phyloP scores from a whole-genome alignment of 2,797 vertebrate species.

The Spinibarbus caldwelli region DNA sequence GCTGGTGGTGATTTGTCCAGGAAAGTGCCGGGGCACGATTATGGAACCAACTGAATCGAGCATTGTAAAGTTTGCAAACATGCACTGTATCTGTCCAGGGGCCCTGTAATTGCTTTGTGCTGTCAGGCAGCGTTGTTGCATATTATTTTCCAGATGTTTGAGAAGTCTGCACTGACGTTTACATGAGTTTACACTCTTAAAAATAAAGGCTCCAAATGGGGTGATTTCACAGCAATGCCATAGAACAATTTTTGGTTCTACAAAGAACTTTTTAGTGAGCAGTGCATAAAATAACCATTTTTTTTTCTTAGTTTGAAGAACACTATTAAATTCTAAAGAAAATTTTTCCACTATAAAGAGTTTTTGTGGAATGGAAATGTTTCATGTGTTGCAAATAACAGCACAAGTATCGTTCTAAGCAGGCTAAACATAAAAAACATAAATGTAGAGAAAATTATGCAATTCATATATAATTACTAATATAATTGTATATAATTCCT shows the following conservation, averaged over 20 bases:
- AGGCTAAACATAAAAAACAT: not conserved
- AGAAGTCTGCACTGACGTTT: not conserved
- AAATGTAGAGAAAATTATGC: not conserved
- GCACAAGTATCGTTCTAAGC: not conserved
- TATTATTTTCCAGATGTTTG: constrained; percentile 43
- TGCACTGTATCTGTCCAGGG: constrained; percentile 50
- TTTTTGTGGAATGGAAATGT: not conserved
- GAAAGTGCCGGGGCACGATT: constrained; percentile 58
- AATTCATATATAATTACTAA: not conserved
- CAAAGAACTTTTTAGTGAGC: not conserved
- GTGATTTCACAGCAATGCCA: not conserved
- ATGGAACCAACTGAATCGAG: constrained; percentile 53
- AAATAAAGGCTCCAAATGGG: not conserved
- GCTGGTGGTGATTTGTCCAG: constrained; percentile 58
- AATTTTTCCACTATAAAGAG: not conserved
- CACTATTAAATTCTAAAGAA: not conserved
- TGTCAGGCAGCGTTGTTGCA: constrained; percentile 39
- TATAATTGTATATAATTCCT: not conserved
- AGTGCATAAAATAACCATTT: not conserved
- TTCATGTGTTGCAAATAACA: not conserved
- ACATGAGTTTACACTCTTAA: not conserved
- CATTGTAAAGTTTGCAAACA: constrained; percentile 58
- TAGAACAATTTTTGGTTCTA: not conserved
- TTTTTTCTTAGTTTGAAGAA: not conserved
- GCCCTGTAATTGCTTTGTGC: constrained; percentile 53